Percentiles rank a stretch among this genome's conserved stretches.
Conservation (phyloP, 2,113 vertebrate genomes). For the Myotis yumanensis region DNA sequence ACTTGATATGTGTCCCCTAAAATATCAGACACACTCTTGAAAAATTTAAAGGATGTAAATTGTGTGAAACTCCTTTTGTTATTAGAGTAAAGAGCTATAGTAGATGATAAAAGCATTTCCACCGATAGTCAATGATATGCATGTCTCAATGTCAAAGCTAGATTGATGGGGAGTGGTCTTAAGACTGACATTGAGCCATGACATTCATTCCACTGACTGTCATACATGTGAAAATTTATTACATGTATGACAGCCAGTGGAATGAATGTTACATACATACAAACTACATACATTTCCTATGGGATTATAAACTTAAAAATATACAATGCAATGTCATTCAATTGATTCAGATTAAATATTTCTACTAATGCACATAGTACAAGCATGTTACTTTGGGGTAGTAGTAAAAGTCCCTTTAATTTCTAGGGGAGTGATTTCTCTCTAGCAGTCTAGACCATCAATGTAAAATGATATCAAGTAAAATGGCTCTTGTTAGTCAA, state of each 20-base stretch:
- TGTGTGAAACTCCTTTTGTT: not conserved
- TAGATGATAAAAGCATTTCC: not conserved
- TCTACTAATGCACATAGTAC: not conserved
- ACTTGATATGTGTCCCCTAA: not conserved
- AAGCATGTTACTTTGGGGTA: not conserved
- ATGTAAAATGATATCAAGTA: not conserved
- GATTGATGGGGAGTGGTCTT: not conserved
- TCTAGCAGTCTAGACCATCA: not conserved
- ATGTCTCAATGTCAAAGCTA: not conserved
- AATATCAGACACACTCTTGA: not conserved
- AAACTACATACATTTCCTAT: not conserved
- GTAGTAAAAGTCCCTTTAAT: not conserved
- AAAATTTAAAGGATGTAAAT: not conserved
- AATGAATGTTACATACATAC: not conserved
- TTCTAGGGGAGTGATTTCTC: not conserved
- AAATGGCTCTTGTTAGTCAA: not conserved
- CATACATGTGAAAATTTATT: not conserved
- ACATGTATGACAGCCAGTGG: not conserved
- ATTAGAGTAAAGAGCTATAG: not conserved
- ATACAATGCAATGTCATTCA: not conserved
- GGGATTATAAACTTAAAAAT: not conserved
- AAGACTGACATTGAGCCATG: not conserved
- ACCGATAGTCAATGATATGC: not conserved
- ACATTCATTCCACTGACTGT: not conserved
- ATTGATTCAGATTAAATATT: not conserved